Evolutionary conservation across 2,797 vertebrate species (phyloP), one percentile per base, ranked within the genome.

Genomic region (Huso huso): DNA sequence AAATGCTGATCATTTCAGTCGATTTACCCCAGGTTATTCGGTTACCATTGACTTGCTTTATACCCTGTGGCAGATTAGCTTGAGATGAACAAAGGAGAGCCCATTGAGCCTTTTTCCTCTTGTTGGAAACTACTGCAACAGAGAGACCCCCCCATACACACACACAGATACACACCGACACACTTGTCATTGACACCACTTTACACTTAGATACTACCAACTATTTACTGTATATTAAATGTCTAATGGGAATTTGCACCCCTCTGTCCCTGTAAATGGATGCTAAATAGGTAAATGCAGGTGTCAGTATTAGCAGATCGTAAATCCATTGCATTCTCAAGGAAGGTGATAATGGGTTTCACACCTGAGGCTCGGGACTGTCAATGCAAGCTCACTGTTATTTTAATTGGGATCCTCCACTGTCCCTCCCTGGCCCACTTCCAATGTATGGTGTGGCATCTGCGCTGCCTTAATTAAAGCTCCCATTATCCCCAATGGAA

Each of bases 281-380:
- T 62, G 64, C 18, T 57, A 71, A 67, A 71, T 49, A 52, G 64
- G 15, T 61, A 23, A 71, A 75, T 66, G 68, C 65, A 51, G 23
- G 53, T 51, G 48, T 53, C 52, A 64, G 49, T 12, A 50, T 61
- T 49, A 63, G 69, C 13, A 58, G 64, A 67, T 70, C 61, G 68
- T 77, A 75, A 78, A 76, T 74, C 57, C 70, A 57, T 68, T 65
- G 65, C 51, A 55, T 59, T 68, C 51, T 68, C 75, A 69, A 73
- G 55, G 67, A 73, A 65, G 69, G 73, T 78, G 78, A 81, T 83
- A 82, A 88, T 80, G 80, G 72, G 71, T 81, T 84, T 87, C 72
- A 78, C 82, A 82, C 84, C 79, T 84, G 71, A 3, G 73, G 78
- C 80, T 75, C 73, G 53, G 70, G 71, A 68, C 59, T 11, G 55